phyloP scores from a whole-genome alignment of 2,888 invertebrate genomes.

The Agrochola circellaris region DNA sequence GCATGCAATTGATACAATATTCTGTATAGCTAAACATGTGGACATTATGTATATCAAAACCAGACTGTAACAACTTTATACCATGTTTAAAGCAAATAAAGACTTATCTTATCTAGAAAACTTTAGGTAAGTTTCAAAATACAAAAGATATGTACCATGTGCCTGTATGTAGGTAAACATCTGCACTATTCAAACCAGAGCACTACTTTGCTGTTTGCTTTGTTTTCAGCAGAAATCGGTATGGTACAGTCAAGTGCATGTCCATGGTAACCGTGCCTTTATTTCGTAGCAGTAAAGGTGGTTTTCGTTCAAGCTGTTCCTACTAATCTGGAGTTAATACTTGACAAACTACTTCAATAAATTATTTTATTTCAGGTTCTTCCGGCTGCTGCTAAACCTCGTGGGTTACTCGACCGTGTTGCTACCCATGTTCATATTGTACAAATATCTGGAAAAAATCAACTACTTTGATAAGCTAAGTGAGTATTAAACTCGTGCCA shows the following conservation, averaged over 20 bases:
- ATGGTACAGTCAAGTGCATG: neutral
- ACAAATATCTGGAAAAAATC: constrained; percentile 94
- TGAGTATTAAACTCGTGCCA: constrained; percentile 80
- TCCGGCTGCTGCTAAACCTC: constrained; percentile 94
- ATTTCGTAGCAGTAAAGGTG: neutral
- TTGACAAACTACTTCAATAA: neutral
- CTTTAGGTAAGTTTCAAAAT: neutral
- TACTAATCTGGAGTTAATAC: neutral
- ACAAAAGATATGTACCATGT: neutral
- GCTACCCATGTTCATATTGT: constrained; percentile 95
- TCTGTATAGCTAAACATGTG: no score
- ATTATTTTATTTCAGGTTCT: constrained; percentile 90
- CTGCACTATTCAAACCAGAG: neutral
- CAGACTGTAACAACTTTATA: no score
- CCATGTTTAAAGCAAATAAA: no score
- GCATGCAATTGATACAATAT: no score
- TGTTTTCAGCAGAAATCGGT: neutral
- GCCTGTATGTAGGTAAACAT: neutral
- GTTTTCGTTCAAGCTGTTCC: neutral
- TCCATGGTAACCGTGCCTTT: neutral
- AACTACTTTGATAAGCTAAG: constrained; percentile 95
- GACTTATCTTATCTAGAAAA: no score
- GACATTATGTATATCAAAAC: no score
- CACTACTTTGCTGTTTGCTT: neutral
- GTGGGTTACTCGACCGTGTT: constrained; percentile 97